Evolutionary conservation across 2,888 invertebrate species (phyloP), one percentile per base, ranked within the genome.

Genomic region (Scaeva pyrastri): DNA sequence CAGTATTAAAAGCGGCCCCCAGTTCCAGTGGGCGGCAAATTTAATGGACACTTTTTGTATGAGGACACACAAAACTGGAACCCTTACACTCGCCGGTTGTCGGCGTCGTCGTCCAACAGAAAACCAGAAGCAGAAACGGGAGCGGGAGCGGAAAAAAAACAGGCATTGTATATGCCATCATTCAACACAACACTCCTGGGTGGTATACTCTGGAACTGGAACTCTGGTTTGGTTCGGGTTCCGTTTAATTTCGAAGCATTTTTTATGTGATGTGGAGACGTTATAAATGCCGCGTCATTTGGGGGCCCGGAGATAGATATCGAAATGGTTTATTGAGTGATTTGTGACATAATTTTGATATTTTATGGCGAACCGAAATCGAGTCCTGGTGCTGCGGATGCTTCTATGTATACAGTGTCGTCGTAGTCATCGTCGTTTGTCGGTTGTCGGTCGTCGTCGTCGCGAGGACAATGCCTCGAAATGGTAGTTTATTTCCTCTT

Each of bases 291-390:
- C 81, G 72, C 73, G 80, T 70, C 81, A 76, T 85, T 80, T 70
- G 64, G 68, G 68, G 39, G 50, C 68, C 77, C 64, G 78, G 77
- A 81, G 86, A 86, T 82, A 86, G 86, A 86, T 82, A 86, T 86
- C 82, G 86, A 82, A 86, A 86, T 86, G 86, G 82, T 86, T 85
- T 88, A 87, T 85, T 83, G 88, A 88, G 88, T 88, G 88, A 86
- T 88, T 88, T 88, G 88, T 88, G 88, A 83, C 86, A 88, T 88
- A 88, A 88, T 88, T 88, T 88, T 80, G 88, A 80, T 86, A 88
- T 88, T 88, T 88, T 88, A 88, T 88, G 85, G 85, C 60, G 48
- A 74, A 72, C 62, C 68, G 52, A 74, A 68, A 58, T 78, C 70
- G 83, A 62, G 80, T 78, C 52, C 70, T 58, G 66, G 56, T 45